phyloP scores from a whole-genome alignment of 2,888 invertebrate genomes.

The Leptopilina syphax region DNA sequence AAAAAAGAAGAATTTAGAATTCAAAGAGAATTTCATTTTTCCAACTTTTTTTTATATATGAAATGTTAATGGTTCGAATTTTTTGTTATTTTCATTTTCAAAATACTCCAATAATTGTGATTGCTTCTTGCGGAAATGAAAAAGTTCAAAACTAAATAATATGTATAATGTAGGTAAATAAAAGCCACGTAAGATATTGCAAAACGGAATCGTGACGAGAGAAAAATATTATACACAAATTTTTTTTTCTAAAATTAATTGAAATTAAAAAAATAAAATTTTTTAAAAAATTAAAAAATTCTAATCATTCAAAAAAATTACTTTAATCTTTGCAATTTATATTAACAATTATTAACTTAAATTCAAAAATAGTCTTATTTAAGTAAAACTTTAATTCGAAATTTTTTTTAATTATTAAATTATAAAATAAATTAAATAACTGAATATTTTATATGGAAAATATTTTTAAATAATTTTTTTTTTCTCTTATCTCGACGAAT shows the following conservation, averaged over 20 bases:
- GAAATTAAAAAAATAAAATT: neutral
- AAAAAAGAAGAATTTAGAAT: too few relatives aligned
- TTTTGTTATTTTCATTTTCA: neutral
- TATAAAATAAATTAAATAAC: too few relatives aligned
- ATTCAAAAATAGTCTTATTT: too few relatives aligned
- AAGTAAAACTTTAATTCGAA: too few relatives aligned
- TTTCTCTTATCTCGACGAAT: neutral
- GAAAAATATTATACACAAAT: neutral
- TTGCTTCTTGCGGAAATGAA: constrained; percentile 2
- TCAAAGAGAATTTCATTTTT: too few relatives aligned
- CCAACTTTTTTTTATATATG: neutral
- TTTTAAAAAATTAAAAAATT: too few relatives aligned
- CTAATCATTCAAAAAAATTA: neutral
- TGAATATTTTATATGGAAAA: too few relatives aligned
- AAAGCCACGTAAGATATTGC: neutral
- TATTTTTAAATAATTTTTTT: neutral
- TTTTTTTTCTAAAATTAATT: neutral
- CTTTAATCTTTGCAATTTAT: too few relatives aligned
- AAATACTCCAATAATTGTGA: constrained; percentile 20
- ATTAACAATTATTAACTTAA: too few relatives aligned
- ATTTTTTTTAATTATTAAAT: too few relatives aligned
- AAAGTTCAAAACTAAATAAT: constrained; percentile 1
- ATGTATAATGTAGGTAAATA: constrained; percentile 10
- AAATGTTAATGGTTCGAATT: neutral
- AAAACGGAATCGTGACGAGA: constrained; percentile 1